phyloP scores from a whole-genome alignment of 1,140 invertebrate genomes.

The Oscheius sp. region DNA sequence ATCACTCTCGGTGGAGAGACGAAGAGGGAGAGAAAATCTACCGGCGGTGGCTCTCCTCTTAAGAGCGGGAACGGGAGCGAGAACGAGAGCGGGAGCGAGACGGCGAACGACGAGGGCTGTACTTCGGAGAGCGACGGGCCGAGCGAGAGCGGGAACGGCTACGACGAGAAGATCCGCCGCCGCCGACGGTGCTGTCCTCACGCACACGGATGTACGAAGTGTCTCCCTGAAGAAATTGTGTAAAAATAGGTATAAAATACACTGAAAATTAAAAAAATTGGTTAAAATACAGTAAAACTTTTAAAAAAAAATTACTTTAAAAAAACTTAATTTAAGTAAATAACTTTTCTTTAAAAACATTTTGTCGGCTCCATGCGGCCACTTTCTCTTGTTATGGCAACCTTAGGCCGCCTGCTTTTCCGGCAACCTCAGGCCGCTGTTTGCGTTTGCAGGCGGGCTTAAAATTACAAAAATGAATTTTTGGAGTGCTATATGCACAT shows the following conservation, averaged over 20 bases:
- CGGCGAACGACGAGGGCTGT: constrained; percentile 15
- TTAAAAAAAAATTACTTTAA: background rate
- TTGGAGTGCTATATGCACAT: background rate
- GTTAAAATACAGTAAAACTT: background rate
- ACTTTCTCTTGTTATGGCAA: background rate
- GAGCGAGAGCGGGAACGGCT: constrained; percentile 19
- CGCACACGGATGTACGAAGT: constrained; percentile 43
- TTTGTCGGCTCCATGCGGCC: background rate
- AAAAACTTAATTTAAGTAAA: background rate
- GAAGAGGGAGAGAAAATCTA: background rate
- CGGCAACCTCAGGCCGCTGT: too few relatives aligned
- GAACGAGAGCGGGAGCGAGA: constrained; percentile 38
- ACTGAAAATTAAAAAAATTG: background rate
- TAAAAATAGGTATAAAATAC: background rate
- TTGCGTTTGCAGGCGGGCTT: background rate
- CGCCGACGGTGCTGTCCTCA: constrained; percentile 14
- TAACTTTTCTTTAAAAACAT: background rate
- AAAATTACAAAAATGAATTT: background rate
- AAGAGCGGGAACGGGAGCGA: constrained; percentile 31
- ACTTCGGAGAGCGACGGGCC: constrained; percentile 14
- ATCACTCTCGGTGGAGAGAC: too few relatives aligned
- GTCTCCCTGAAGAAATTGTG: constrained; percentile 40
- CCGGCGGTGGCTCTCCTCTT: background rate
- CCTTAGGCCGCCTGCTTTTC: too few relatives aligned
- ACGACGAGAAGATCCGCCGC: background rate